Conservation (phyloP, 1,140 invertebrate genomes). For the Monochamus saltuarius region DNA sequence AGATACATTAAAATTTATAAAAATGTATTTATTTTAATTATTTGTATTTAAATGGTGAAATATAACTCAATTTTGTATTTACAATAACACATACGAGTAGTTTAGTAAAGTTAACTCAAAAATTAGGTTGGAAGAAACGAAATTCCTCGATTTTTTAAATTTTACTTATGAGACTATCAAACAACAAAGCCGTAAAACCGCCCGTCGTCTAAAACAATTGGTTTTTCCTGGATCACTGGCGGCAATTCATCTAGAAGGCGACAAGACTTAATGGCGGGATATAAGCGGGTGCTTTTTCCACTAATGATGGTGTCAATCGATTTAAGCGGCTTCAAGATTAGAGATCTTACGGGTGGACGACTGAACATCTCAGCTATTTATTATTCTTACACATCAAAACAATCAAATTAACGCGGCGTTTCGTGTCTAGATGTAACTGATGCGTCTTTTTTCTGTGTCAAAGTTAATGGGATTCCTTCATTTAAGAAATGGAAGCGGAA, state of each 20-base stretch:
- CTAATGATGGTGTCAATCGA: constrained; percentile 27
- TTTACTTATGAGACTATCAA: too few species aligned
- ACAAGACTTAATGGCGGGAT: constrained; percentile 12
- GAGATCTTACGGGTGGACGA: constrained; percentile 14
- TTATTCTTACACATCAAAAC: constrained; percentile 13
- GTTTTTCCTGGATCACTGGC: constrained; percentile 11
- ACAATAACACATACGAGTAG: too few species aligned
- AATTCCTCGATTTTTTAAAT: too few species aligned
- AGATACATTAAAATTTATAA: too few species aligned
- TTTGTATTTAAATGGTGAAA: too few species aligned
- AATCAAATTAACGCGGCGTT: constrained; percentile 11
- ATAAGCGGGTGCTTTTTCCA: constrained; percentile 27
- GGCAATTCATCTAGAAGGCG: constrained; percentile 15
- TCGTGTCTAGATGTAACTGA: background rate
- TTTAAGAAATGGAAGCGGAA: too few species aligned
- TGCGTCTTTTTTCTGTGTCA: background rate
- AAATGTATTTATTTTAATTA: too few species aligned
- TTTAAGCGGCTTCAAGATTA: constrained; percentile 18
- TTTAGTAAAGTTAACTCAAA: too few species aligned
- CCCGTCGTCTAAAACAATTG: constrained; percentile 9
- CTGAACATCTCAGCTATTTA: constrained; percentile 15
- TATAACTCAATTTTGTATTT: too few species aligned
- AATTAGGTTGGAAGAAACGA: too few species aligned
- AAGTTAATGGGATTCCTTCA: too few species aligned
- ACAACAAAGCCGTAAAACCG: background rate